Evolutionary conservation across 2,888 invertebrate species (phyloP).

Genomic region (Stomorhina lunata): DNA sequence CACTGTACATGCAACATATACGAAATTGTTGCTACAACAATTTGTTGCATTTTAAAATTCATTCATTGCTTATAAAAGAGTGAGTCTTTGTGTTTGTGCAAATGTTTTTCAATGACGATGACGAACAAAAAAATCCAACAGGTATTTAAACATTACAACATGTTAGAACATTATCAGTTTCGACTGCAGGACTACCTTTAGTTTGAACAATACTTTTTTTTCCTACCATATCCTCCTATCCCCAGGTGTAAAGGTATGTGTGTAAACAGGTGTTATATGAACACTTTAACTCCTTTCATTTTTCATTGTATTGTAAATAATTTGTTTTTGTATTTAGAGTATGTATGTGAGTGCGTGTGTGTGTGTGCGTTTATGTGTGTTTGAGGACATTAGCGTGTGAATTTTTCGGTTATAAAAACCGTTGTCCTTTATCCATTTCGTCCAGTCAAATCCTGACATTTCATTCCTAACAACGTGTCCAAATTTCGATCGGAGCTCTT

Average conservation of each 20-base stretch:
- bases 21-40: constrained; percentile 5
- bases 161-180: neutral
- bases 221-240: neutral
- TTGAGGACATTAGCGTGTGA: neutral
- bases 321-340: too few species aligned
- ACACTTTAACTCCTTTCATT: neutral
- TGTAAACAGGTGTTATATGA: too few species aligned
- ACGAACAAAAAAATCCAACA: constrained; percentile 49
- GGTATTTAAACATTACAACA: constrained; percentile 28
- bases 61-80: neutral
- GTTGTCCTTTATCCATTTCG: constrained; percentile 20
- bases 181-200: neutral
- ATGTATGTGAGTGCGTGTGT: neutral
- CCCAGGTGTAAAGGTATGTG: too few species aligned
- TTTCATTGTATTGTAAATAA: neutral
- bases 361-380: neutral
- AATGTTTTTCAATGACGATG: neutral
- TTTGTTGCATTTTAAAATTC: constrained; percentile 34
- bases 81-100: neutral
- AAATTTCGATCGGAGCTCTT: neutral
- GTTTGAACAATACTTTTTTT: too few species aligned
- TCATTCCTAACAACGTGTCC: constrained; percentile 2
- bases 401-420: constrained; percentile 56
- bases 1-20: constrained; percentile 2
- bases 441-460: constrained; percentile 37